These are phyloP conservation scores for Drosophila tropicalis DNA, from an alignment of 1,140 invertebrate species.

Conservation along the genomic window DNA sequence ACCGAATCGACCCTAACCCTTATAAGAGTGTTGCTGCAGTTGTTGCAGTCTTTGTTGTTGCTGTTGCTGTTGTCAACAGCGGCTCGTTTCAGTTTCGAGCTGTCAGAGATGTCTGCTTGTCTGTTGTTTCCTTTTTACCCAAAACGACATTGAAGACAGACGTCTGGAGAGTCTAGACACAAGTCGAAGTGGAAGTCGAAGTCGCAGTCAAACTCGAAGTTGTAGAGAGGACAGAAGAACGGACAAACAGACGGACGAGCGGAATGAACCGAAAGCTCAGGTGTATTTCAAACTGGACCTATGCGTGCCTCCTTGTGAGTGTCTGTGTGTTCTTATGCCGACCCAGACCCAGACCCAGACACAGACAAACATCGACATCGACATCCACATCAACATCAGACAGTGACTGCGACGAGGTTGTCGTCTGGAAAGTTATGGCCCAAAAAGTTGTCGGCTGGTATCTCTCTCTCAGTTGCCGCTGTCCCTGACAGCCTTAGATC, in stretches of 20 bases:
- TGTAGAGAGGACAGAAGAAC: slow-evolving; percentile 18
- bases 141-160: slow-evolving; percentile 45
- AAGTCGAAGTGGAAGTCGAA: slow-evolving; percentile 72
- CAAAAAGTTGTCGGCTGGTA: slow-evolving; percentile 57
- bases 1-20: slow-evolving; percentile 31
- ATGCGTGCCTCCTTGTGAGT: slow-evolving; percentile 28
- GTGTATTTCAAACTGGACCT: slow-evolving; percentile 52
- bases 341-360: slow-evolving; percentile 18
- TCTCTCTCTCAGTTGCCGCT: slow-evolving; percentile 38
- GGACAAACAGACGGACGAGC: not conserved
- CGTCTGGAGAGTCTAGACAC: slow-evolving; percentile 75
- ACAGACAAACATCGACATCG: slow-evolving; percentile 21
- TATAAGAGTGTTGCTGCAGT: slow-evolving; percentile 53
- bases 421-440: slow-evolving; percentile 71
- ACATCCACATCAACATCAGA: slow-evolving; percentile 48
- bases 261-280: slow-evolving; percentile 53
- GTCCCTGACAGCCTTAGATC: slow-evolving; percentile 74
- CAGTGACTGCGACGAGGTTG: slow-evolving; percentile 39
- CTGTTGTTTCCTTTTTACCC: slow-evolving; percentile 68
- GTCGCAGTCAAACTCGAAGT: slow-evolving; percentile 39
- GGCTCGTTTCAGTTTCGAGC: slow-evolving; percentile 70
- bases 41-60: slow-evolving; percentile 25
- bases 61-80: slow-evolving; percentile 31
- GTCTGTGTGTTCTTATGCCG: slow-evolving; percentile 15
- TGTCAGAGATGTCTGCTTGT: slow-evolving; percentile 78